Evolutionary conservation across 1,140 invertebrate species (phyloP).

Genomic region (Trichogramma pretiosum): DNA sequence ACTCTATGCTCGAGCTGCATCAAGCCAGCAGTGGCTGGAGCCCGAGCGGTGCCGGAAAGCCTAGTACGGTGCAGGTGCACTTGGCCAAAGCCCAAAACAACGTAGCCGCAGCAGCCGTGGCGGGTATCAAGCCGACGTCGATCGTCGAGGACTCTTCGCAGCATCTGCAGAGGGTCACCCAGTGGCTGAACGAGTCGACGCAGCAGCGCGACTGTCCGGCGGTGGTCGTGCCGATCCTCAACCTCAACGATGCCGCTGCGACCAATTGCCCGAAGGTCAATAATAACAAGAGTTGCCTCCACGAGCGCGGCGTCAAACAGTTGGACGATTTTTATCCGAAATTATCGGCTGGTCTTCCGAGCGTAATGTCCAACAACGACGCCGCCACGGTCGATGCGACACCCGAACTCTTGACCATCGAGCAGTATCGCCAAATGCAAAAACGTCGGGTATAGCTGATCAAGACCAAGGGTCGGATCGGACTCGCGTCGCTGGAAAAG

Average conservation of each 20-base stretch:
- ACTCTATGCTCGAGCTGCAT: not conserved
- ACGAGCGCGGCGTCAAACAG: slow-evolving; percentile 22
- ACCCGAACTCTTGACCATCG: slow-evolving; percentile 30
- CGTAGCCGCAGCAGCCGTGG: slow-evolving; percentile 15
- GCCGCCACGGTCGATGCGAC: slow-evolving; percentile 18
- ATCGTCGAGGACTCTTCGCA: slow-evolving; percentile 20
- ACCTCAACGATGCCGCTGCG: not conserved
- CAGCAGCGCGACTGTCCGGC: not conserved
- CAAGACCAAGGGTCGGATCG: no score
- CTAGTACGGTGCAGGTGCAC: slow-evolving; percentile 40
- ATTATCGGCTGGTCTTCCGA: slow-evolving; percentile 38
- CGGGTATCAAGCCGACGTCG: no score
- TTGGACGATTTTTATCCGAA: slow-evolving; percentile 44
- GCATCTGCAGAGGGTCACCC: slow-evolving; percentile 53
- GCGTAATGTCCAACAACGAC: slow-evolving; percentile 29
- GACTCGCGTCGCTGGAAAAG: no score
- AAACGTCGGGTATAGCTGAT: no score
- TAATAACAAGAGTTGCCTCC: slow-evolving; percentile 21
- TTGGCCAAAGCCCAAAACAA: slow-evolving; percentile 24
- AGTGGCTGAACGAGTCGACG: no score
- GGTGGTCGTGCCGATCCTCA: slow-evolving; percentile 6
- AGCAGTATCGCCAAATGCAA: slow-evolving; percentile 39
- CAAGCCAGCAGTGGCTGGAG: slow-evolving; percentile 4
- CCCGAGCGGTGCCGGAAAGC: slow-evolving; percentile 20
- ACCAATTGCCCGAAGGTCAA: slow-evolving; percentile 22